Conservation (phyloP, 2,888 invertebrate species). For the Thereva unica region DNA sequence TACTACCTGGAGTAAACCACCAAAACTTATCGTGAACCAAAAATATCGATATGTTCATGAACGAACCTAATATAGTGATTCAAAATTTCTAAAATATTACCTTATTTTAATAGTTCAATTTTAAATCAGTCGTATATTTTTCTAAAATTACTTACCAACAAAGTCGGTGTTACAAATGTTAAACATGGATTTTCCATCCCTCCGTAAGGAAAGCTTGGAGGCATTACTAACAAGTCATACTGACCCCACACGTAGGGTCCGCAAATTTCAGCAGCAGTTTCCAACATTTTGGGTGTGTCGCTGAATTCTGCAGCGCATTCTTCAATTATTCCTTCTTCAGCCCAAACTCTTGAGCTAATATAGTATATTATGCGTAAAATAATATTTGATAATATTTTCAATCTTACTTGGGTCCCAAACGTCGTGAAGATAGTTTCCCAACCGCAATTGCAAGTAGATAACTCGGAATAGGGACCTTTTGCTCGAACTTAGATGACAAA, state of each 20-base stretch:
- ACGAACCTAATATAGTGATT: no score
- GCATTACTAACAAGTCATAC: slow-evolving; percentile 88
- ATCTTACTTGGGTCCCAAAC: slow-evolving; percentile 69
- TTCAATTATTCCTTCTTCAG: slow-evolving; percentile 82
- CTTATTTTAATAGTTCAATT: background rate
- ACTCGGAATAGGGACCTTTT: slow-evolving; percentile 82
- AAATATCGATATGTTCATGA: no score
- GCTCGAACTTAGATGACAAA: slow-evolving; percentile 66
- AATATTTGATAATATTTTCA: background rate
- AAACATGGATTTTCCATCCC: slow-evolving; percentile 98
- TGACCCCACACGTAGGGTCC: slow-evolving; percentile 90
- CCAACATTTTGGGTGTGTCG: slow-evolving; percentile 81
- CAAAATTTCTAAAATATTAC: no score
- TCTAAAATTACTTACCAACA: slow-evolving; percentile 66
- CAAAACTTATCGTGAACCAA: no score
- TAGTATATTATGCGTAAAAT: background rate
- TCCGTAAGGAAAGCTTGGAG: slow-evolving; percentile 88
- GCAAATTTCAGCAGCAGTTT: slow-evolving; percentile 80
- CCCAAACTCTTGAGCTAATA: slow-evolving; percentile 80
- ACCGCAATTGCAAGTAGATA: slow-evolving; percentile 90
- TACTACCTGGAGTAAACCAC: no score
- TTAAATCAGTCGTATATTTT: background rate
- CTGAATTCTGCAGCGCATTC: slow-evolving; percentile 86
- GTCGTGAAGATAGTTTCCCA: slow-evolving; percentile 75
- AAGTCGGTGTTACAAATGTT: slow-evolving; percentile 92